phyloP scores from a whole-genome alignment of 2,888 invertebrate genomes.

The Drosophila acutilabella region DNA sequence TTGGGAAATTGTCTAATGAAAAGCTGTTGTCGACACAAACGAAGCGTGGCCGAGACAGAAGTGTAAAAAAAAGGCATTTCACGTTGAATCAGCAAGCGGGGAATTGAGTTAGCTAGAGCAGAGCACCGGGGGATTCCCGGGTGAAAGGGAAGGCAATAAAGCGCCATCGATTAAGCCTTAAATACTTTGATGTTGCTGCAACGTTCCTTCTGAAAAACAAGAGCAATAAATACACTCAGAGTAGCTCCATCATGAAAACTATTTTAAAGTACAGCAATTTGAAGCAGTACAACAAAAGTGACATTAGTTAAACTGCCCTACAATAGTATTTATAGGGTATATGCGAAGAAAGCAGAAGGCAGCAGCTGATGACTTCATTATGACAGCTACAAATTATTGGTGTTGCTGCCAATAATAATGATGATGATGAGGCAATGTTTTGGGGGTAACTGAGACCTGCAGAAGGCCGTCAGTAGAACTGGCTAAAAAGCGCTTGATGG shows the following conservation, averaged over 20 bases:
- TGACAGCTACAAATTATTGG: conserved; percentile 59
- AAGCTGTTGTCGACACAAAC: conserved; percentile 80
- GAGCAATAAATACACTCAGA: neutral
- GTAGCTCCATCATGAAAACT: conserved; percentile 38
- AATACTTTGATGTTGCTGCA: conserved; percentile 55
- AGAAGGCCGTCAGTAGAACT: conserved; percentile 53
- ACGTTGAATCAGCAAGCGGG: conserved; percentile 33
- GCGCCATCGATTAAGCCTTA: conserved; percentile 76
- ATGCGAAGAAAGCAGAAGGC: conserved; percentile 18
- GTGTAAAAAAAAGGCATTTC: conserved; percentile 59
- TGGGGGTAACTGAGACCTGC: conserved; percentile 47
- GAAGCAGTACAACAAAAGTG: neutral
- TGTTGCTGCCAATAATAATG: conserved; percentile 49
- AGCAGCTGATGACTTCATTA: conserved; percentile 62
- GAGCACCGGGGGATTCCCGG: neutral
- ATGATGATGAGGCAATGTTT: conserved; percentile 49
- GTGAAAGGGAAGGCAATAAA: conserved; percentile 41
- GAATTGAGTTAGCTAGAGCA: conserved; percentile 46
- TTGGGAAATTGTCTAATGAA: conserved; percentile 79
- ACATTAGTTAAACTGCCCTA: neutral
- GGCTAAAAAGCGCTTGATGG: conserved; percentile 51
- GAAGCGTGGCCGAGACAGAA: conserved; percentile 66
- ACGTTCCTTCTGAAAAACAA: neutral
- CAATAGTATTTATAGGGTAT: conserved; percentile 29
- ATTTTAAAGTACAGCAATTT: conserved; percentile 1